A percentile compares a stretch with the other conserved stretches of the same genome.
Evolutionary conservation across 1,140 invertebrate genomes (phyloP).

Genomic region (Panagrolaimus sp.): DNA sequence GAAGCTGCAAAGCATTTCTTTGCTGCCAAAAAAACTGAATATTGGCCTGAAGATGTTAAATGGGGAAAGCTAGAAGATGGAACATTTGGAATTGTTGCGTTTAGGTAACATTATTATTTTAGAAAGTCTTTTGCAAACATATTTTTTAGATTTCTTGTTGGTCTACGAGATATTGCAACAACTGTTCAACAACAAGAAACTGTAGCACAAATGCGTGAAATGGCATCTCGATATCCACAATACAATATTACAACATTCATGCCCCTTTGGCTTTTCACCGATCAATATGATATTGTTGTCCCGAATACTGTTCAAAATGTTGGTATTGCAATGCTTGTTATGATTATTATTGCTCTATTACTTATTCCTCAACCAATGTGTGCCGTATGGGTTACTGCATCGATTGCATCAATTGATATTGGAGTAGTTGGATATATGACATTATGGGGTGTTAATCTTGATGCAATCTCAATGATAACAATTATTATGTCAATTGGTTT

Average conservation of each 20-base stretch:
- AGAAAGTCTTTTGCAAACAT: too few species aligned
- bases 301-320: slow-evolving; percentile 78
- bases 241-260: slow-evolving; percentile 89
- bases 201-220: slow-evolving; percentile 45
- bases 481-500: slow-evolving; percentile 97
- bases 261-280: slow-evolving; percentile 90
- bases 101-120: slow-evolving; percentile 28
- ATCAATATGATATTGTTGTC: slow-evolving; percentile 61
- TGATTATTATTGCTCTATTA: slow-evolving; percentile 91
- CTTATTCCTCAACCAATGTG: slow-evolving; percentile 90
- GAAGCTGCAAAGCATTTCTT: slow-evolving; percentile 48
- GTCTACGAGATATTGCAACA: slow-evolving; percentile 51
- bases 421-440: slow-evolving; percentile 95
- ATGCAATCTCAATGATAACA: slow-evolving; percentile 97
- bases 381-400: slow-evolving; percentile 87
- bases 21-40: slow-evolving; percentile 43
- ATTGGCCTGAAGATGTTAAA: slow-evolving; percentile 55
- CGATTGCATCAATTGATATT: slow-evolving; percentile 85
- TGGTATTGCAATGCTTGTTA: slow-evolving; percentile 76
- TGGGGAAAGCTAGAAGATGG: slow-evolving; percentile 42
- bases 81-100: slow-evolving; percentile 37
- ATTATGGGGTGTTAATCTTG: slow-evolving; percentile 85
- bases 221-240: slow-evolving; percentile 70
- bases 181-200: slow-evolving; percentile 53
- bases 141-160: slow-evolving; percentile 49